Conservation (phyloP, 2,888 invertebrate species). For the Apantesis nais region DNA sequence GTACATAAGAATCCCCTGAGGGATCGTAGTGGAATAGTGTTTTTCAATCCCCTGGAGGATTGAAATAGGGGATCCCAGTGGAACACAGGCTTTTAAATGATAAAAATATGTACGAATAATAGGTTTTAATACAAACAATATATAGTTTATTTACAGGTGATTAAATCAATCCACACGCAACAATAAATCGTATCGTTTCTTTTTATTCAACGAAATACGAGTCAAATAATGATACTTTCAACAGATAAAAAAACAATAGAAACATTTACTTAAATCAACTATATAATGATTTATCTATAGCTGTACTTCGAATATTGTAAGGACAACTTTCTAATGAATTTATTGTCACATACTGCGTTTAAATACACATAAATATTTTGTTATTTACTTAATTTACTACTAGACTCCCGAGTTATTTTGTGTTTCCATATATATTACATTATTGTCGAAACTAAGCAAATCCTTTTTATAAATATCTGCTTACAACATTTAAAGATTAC, state of each 20-base stretch:
- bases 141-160: neutral
- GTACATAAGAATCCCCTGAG: no score
- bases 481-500: constrained; percentile 8
- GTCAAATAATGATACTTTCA: no score
- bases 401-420: neutral
- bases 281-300: no score
- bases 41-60: no score
- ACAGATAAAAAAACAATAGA: no score
- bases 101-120: neutral
- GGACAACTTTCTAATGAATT: neutral
- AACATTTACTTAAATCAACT: no score
- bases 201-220: no score
- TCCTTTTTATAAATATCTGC: neutral
- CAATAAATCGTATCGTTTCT: no score
- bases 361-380: neutral
- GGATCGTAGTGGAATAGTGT: no score
- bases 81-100: neutral
- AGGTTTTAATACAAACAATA: neutral
- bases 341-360: constrained; percentile 11
- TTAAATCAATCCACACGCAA: no score
- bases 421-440: neutral
- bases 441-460: constrained; percentile 6
- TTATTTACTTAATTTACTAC: neutral
- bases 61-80: no score
- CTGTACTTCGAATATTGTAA: neutral